A percentile compares a stretch with the other conserved stretches of the same genome.
Conservation (phyloP, 2,888 invertebrate genomes). For the Pristionchus exspectatus region DNA sequence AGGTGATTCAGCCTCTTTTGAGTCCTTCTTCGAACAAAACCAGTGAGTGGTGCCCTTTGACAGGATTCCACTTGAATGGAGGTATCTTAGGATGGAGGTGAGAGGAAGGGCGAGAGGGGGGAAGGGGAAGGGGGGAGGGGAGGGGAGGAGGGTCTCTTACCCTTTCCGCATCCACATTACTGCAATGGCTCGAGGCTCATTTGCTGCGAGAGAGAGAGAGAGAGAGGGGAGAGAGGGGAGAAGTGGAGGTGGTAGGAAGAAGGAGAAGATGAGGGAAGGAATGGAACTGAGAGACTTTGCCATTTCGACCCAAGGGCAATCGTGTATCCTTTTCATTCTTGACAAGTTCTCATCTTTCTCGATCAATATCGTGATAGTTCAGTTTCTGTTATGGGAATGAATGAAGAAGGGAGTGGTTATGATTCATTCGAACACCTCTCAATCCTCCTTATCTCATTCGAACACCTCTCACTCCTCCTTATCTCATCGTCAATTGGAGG, state of each 20-base stretch:
- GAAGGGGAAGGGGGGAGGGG: background rate
- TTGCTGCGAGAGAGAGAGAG: constrained; percentile 22
- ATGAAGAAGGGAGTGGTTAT: background rate
- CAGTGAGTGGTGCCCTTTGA: constrained; percentile 26
- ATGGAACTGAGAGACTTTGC: constrained; percentile 24
- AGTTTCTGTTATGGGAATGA: background rate
- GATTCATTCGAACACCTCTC: background rate
- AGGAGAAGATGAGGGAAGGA: background rate
- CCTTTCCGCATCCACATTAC: constrained; percentile 38
- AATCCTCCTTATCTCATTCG: background rate
- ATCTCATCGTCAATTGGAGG: background rate
- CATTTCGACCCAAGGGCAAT: constrained; percentile 40
- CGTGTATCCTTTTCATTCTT: constrained; percentile 43
- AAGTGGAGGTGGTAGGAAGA: constrained; percentile 6
- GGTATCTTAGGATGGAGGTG: constrained; percentile 12
- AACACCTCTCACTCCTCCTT: background rate
- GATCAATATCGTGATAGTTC: background rate
- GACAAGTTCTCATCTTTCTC: constrained; percentile 30
- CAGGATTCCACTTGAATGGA: constrained; percentile 27
- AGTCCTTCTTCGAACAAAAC: constrained; percentile 1
- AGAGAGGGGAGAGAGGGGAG: background rate
- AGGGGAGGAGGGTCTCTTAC: background rate
- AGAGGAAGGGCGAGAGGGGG: background rate
- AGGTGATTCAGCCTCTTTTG: background rate
- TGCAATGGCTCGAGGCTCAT: constrained; percentile 45